Percentiles rank a stretch among this genome's conserved stretches.
phyloP scores from a whole-genome alignment of 2,113 vertebrate genomes.

The Cololabis saira region DNA sequence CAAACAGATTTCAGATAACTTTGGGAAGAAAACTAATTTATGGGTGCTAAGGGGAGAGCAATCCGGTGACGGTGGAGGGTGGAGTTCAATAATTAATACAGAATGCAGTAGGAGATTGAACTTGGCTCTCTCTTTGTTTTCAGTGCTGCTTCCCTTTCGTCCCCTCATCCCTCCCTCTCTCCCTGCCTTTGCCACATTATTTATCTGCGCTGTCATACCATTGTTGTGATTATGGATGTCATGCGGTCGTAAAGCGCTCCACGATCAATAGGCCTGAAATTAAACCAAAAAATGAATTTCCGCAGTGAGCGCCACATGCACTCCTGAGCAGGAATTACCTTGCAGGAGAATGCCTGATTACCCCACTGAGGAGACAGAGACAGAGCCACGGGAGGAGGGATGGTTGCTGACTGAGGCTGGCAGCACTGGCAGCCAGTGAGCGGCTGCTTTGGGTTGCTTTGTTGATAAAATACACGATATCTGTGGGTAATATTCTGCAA shows the following conservation, averaged over 20 bases:
- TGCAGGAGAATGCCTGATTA: conserved; percentile 76
- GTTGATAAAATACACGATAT: neutral
- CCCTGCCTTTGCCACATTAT: conserved; percentile 74
- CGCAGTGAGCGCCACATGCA: conserved; percentile 77
- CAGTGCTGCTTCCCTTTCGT: conserved; percentile 55
- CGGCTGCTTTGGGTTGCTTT: conserved; percentile 1
- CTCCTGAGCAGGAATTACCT: conserved; percentile 79
- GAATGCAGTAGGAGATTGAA: conserved; percentile 76
- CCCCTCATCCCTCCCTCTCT: conserved; percentile 60
- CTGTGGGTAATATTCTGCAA: no score
- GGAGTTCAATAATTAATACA: conserved; percentile 79
- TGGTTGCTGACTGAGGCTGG: conserved; percentile 33
- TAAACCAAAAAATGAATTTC: conserved; percentile 87
- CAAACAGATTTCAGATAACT: conserved; percentile 77
- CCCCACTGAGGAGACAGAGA: conserved; percentile 62
- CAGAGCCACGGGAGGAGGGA: conserved; percentile 46
- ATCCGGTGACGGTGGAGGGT: conserved; percentile 72
- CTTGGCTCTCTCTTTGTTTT: conserved; percentile 57
- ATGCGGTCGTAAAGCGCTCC: conserved; percentile 80
- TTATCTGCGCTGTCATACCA: conserved; percentile 82
- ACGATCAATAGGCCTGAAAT: conserved; percentile 87
- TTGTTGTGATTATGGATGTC: conserved; percentile 88
- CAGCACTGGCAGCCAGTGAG: conserved; percentile 1
- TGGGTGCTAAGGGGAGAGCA: conserved; percentile 76
- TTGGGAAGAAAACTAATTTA: conserved; percentile 75